A percentile compares a stretch with the other conserved stretches of the same genome.
Evolutionary conservation across 2,888 invertebrate genomes (phyloP).

Genomic region (Mythimna loreyi): DNA sequence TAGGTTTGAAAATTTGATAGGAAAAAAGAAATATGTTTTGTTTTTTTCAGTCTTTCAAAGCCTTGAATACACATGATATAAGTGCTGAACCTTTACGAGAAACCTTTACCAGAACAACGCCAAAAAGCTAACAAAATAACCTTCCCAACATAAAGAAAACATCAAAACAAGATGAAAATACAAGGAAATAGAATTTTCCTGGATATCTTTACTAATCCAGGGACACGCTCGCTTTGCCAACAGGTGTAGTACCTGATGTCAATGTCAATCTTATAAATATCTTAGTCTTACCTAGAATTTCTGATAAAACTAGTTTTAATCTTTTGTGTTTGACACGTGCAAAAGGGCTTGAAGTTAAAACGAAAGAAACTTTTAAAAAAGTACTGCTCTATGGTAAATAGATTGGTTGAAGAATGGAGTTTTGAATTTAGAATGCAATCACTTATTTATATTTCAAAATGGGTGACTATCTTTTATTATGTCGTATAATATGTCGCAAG

Average conservation of each 20-base stretch:
- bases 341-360: background rate
- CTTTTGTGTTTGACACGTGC: background rate
- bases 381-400: slow-evolving; percentile 15
- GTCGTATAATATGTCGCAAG: no score
- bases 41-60: no score
- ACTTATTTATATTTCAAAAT: background rate
- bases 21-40: no score
- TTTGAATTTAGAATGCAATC: background rate
- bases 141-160: background rate
- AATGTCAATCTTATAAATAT: slow-evolving; percentile 45
- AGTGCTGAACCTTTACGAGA: no score
- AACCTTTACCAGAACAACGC: background rate
- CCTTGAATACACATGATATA: no score
- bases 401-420: background rate
- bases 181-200: slow-evolving; percentile 19
- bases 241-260: slow-evolving; percentile 27
- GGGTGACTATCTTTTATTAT: background rate
- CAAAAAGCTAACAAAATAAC: background rate
- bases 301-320: slow-evolving; percentile 15
- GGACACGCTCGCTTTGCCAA: slow-evolving; percentile 19
- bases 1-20: no score
- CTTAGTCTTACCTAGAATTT: slow-evolving; percentile 22
- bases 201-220: slow-evolving; percentile 19
- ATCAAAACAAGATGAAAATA: slow-evolving; percentile 12
- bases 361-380: background rate